Base-by-base conservation (phyloP, 2,888 invertebrate species). In the Crossocerus cetratus region DNA sequence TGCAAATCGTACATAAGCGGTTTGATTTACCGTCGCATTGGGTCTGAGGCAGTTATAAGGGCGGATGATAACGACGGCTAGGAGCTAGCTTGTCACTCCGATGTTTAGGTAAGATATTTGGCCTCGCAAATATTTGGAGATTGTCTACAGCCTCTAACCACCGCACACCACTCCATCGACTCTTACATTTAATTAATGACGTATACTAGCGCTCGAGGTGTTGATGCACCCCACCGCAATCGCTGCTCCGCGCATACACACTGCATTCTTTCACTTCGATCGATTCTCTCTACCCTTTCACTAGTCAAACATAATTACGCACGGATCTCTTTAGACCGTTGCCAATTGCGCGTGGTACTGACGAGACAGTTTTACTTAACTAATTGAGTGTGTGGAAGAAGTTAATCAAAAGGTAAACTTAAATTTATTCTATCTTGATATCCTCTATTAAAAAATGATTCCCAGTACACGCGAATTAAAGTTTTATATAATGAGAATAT, bases 31-130 rank as follows among this genome's bases (percentile, higher is more conserved):
- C 32, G 32, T 32, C 53, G 43, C 77, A 64, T 71, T 71, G 49
- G 67, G 49, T 71, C 32, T 8, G 74, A 77, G 72, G 72, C 72
- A 72, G 65, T 78, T 76, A 76, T 67, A 67, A 65, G 64, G 61
- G 65, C 64, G 71, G 78, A 82, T 67, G 79, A 76, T 73, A 76
- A 72, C 54, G 78, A 73, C 76, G 80, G 80, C 79, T 81, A 74
- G 84, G 78, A 80, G 77, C 82, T 83, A 84, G 81, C 78, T 82
- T 84, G 86, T 84, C 87, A 86, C 87, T 87, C 83, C 77, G 86
- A 84, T 90, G 89, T 90, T 90, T 89, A 89, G 89, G 86, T 86
- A 89, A 90, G 89, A 90, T 89, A 89, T 90, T 90, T 90, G 88
- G 87, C 84, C 86, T 87, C 83, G 89, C 89, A 90, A 90, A 90